phyloP scores from a whole-genome alignment of 2,113 vertebrate species.

The Oryzias javanicus region DNA sequence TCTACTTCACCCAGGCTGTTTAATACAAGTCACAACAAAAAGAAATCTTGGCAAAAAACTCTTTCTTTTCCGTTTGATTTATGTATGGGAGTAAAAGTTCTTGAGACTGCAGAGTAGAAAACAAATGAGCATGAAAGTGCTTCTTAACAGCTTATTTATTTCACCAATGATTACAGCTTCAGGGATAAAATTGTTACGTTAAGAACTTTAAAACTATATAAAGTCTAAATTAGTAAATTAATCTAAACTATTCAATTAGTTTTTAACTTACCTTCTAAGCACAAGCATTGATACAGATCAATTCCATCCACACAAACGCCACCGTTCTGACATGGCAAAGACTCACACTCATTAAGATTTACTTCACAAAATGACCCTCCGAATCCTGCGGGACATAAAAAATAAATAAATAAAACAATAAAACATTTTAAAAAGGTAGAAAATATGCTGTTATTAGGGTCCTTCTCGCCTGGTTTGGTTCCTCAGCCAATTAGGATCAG shows the following conservation, averaged over 20 bases:
- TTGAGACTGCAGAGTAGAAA: neutral
- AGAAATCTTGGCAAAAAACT: no score
- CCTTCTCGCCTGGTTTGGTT: conserved; percentile 59
- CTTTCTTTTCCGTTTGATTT: neutral
- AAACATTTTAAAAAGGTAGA: no score
- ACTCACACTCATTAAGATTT: conserved; percentile 74
- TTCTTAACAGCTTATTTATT: conserved; percentile 20
- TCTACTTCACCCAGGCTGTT: no score
- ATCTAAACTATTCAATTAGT: conserved; percentile 15
- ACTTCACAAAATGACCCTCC: conserved; percentile 71
- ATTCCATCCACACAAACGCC: conserved; percentile 74
- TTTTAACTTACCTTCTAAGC: conserved; percentile 70
- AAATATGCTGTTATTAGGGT: conserved; percentile 29
- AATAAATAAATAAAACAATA: neutral
- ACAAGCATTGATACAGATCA: conserved; percentile 77
- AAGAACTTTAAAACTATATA: conserved; percentile 11
- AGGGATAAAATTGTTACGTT: neutral
- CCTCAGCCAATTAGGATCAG: conserved; percentile 73
- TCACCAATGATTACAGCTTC: neutral
- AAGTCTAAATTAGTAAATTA: conserved; percentile 20
- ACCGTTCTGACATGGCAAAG: conserved; percentile 74
- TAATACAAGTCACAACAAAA: no score
- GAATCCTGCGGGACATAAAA: conserved; percentile 65
- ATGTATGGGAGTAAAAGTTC: neutral
- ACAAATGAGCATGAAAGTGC: neutral